Evolutionary conservation across 1,140 invertebrate species (phyloP).

Genomic region (Euglossa dilemma): DNA sequence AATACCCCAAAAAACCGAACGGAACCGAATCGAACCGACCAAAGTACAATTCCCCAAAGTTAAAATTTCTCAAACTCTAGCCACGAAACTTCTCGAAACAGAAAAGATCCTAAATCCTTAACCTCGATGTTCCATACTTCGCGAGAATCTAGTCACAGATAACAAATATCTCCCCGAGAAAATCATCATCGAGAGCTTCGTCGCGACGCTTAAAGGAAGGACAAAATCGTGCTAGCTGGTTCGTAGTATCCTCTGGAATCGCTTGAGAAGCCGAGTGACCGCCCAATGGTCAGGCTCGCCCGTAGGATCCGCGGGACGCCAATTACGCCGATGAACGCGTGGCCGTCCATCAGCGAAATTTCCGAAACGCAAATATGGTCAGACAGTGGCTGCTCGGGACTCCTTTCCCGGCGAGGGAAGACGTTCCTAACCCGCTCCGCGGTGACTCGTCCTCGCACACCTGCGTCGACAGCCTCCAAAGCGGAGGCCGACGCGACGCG

Average conservation of each 20-base stretch:
- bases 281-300: not conserved
- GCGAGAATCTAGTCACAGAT: no score
- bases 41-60: no score
- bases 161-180: no score
- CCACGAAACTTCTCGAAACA: no score
- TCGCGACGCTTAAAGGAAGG: not conserved
- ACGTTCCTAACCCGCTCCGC: conserved; percentile 6
- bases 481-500: conserved; percentile 13
- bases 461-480: conserved; percentile 29
- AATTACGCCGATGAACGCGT: conserved; percentile 25
- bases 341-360: conserved; percentile 28
- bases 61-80: no score
- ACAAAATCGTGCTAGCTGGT: not conserved
- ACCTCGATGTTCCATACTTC: no score
- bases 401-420: conserved; percentile 13
- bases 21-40: no score
- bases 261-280: not conserved
- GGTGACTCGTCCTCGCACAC: conserved; percentile 22
- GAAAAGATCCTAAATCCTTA: no score
- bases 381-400: not conserved
- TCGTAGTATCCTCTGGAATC: not conserved
- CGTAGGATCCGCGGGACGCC: conserved; percentile 9
- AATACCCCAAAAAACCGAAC: no score
- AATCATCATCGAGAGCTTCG: no score
- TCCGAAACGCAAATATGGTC: conserved; percentile 50